A percentile compares a stretch with the other conserved stretches of the same genome.
Conservation (phyloP, 1,140 invertebrate species). For the Dinothrombium tinctorium region DNA sequence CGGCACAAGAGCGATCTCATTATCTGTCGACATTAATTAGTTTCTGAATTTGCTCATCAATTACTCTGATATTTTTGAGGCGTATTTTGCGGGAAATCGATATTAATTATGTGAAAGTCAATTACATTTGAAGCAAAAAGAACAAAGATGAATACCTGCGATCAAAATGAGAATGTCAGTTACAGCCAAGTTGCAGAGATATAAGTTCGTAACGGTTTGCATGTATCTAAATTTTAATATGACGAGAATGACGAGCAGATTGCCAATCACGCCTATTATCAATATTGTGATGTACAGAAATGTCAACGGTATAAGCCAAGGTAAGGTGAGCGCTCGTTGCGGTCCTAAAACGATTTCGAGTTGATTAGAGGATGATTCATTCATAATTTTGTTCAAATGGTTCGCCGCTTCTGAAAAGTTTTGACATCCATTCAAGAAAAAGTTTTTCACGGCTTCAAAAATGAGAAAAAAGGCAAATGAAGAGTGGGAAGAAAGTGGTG, state of each 20-base stretch:
- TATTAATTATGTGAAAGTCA: too few relatives aligned
- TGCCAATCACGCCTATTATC: constrained; percentile 29
- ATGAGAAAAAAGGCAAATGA: too few relatives aligned
- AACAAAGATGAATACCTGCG: constrained; percentile 19
- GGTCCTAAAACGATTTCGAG: constrained; percentile 19
- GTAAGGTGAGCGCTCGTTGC: constrained; percentile 17
- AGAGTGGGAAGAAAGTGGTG: too few relatives aligned
- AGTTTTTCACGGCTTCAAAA: too few relatives aligned
- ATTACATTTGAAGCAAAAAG: not conserved
- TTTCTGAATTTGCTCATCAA: too few relatives aligned
- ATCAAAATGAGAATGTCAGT: constrained; percentile 21
- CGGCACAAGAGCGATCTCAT: too few relatives aligned
- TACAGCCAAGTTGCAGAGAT: constrained; percentile 31
- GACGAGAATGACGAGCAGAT: constrained; percentile 15
- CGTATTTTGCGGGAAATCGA: too few relatives aligned
- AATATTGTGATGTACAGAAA: constrained; percentile 25
- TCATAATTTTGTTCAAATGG: not conserved
- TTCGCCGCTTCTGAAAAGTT: too few relatives aligned
- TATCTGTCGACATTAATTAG: too few relatives aligned
- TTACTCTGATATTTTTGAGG: too few relatives aligned
- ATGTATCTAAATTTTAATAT: constrained; percentile 24
- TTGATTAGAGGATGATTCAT: constrained; percentile 9
- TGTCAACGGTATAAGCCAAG: constrained; percentile 23
- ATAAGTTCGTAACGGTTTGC: constrained; percentile 31
- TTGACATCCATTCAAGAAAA: too few relatives aligned